These are phyloP conservation scores for Leptogaster cylindrica DNA, from an alignment of 2,888 invertebrate species.

Conservation along the genomic window DNA sequence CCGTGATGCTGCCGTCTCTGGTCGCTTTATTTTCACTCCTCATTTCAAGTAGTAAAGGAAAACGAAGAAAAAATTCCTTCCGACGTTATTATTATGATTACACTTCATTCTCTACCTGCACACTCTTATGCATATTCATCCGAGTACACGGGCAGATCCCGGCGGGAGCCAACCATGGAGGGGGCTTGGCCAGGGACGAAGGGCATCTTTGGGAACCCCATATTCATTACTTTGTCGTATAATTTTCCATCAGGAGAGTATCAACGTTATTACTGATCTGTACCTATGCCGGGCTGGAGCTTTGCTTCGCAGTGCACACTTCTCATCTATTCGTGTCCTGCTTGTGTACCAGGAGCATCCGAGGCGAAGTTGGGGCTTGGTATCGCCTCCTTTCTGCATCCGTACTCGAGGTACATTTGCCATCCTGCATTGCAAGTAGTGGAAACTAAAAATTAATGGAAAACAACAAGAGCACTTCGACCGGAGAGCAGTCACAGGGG, in stretches of 20 bases:
- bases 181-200: background rate
- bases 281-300: background rate
- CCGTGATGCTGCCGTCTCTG: slow-evolving; percentile 16
- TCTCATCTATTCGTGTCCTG: too few relatives aligned
- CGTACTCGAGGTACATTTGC: too few relatives aligned
- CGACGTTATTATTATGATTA: slow-evolving; percentile 38
- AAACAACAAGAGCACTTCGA: too few relatives aligned
- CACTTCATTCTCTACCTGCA: slow-evolving; percentile 31
- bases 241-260: slow-evolving; percentile 35
- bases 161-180: background rate
- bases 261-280: slow-evolving; percentile 32
- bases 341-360: too few relatives aligned
- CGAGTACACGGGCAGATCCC: background rate
- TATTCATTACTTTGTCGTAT: slow-evolving; percentile 33
- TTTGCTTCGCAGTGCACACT: slow-evolving; percentile 4
- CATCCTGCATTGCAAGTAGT: too few relatives aligned
- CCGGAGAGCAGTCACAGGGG: too few relatives aligned
- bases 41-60: slow-evolving; percentile 16
- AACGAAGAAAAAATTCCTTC: slow-evolving; percentile 33
- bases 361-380: too few relatives aligned
- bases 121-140: slow-evolving; percentile 31
- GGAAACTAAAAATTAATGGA: too few relatives aligned
- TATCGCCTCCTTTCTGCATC: too few relatives aligned
- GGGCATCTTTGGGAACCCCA: slow-evolving; percentile 17
- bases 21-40: slow-evolving; percentile 27